These are phyloP conservation scores for Colletes collaris DNA, from an alignment of 2,888 invertebrate genomes.

Conservation along the genomic window DNA sequence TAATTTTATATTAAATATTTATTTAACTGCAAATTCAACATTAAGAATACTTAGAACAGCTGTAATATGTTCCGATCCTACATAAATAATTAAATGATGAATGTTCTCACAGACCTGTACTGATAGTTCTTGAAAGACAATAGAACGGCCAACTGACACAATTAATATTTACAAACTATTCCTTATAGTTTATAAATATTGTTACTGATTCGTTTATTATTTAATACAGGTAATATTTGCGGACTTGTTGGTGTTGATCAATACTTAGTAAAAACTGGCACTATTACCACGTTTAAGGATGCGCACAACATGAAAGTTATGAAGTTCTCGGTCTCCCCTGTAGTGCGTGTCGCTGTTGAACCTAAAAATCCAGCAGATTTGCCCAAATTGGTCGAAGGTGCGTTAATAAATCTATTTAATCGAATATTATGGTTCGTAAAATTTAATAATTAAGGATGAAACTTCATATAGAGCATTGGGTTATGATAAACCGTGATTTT, in stretches of 20 bases:
- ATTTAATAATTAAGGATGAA: slow-evolving; percentile 71
- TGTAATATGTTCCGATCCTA: too few relatives aligned
- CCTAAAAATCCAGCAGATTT: slow-evolving; percentile 99
- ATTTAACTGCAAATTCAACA: neutral
- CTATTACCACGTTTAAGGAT: slow-evolving; percentile 99
- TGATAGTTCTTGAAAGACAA: slow-evolving; percentile 66
- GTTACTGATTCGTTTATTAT: slow-evolving; percentile 16
- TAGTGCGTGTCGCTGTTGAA: slow-evolving; percentile 99
- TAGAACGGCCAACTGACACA: slow-evolving; percentile 67
- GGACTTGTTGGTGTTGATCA: slow-evolving; percentile 99
- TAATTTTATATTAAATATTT: slow-evolving; percentile 21
- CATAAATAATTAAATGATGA: slow-evolving; percentile 70
- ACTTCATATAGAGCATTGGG: slow-evolving; percentile 80
- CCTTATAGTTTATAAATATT: neutral
- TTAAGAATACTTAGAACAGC: neutral
- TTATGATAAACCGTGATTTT: slow-evolving; percentile 80
- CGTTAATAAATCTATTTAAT: slow-evolving; percentile 7
- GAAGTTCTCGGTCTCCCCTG: slow-evolving; percentile 99
- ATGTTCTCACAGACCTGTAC: slow-evolving; percentile 78
- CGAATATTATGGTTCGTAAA: neutral
- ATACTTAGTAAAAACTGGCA: slow-evolving; percentile 99
- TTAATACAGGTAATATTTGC: slow-evolving; percentile 94
- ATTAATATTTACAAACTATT: slow-evolving; percentile 1
- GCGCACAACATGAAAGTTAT: slow-evolving; percentile 99
- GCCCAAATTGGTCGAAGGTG: slow-evolving; percentile 98